Evolutionary conservation across 1,140 invertebrate genomes (phyloP).

Genomic region (Heliothis virescens): DNA sequence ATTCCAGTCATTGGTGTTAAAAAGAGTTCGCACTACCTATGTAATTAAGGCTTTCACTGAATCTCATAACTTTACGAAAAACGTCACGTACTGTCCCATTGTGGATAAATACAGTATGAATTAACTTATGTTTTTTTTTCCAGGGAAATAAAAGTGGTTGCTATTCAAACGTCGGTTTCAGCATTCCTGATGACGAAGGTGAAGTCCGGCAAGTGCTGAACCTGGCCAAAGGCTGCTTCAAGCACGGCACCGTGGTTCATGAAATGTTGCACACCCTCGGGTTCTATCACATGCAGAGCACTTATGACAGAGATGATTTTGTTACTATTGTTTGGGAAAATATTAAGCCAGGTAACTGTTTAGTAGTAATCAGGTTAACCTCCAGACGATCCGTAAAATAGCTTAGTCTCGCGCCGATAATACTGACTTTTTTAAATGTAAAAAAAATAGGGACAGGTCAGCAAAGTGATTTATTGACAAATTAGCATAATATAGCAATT

Average conservation of each 20-base stretch:
- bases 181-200: constrained; percentile 63
- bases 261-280: constrained; percentile 90
- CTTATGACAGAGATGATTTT: constrained; percentile 90
- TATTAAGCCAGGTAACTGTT: constrained; percentile 84
- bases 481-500: constrained; percentile 10
- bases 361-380: neutral
- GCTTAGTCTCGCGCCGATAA: neutral
- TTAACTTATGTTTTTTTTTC: constrained; percentile 18
- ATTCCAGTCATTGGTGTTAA: no score
- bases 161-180: constrained; percentile 84
- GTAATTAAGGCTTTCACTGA: no score
- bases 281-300: constrained; percentile 91
- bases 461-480: neutral
- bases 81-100: no score
- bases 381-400: neutral
- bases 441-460: constrained; percentile 32
- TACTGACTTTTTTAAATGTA: neutral
- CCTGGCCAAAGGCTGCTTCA: constrained; percentile 84
- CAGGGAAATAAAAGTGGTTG: constrained; percentile 84
- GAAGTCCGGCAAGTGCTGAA: constrained; percentile 81
- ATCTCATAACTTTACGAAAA: no score
- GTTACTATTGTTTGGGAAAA: constrained; percentile 90
- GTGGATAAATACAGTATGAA: no score
- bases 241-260: constrained; percentile 87
- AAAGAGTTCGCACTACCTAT: no score